Evolutionary conservation across 2,113 vertebrate species (phyloP).

Genomic region (Anarrhichthys ocellatus): DNA sequence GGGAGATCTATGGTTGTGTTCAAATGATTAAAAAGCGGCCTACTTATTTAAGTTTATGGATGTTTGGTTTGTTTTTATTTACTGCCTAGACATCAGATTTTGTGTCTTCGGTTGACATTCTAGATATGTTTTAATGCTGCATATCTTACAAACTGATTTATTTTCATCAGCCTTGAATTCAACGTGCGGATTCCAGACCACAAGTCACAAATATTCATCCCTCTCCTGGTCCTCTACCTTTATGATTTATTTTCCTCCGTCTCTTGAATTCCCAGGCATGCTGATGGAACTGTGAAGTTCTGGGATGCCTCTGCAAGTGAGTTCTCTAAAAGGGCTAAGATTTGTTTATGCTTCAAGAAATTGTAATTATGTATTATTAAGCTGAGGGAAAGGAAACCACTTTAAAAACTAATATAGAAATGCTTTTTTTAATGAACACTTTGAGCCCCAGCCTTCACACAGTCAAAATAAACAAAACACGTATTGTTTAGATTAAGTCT

Average conservation of each 20-base stretch:
- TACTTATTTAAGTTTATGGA: neutral
- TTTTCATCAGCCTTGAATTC: neutral
- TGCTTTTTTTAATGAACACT: neutral
- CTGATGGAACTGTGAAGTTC: conserved; percentile 98
- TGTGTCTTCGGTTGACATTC: neutral
- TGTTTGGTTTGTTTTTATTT: neutral
- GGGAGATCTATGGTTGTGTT: neutral
- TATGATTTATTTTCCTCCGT: conserved; percentile 4
- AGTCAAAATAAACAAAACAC: neutral
- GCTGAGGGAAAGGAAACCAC: neutral
- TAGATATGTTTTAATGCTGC: neutral
- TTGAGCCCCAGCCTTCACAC: neutral
- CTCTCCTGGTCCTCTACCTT: neutral
- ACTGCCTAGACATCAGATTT: neutral
- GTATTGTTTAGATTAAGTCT: neutral
- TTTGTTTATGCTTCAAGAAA: neutral
- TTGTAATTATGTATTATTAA: neutral
- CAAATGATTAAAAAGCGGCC: neutral
- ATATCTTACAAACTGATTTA: neutral
- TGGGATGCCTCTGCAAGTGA: conserved; percentile 99
- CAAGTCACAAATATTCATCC: neutral
- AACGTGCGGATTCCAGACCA: neutral
- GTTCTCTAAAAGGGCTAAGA: conserved; percentile 57
- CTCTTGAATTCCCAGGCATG: conserved; percentile 86
- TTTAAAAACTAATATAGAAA: neutral